Evolutionary conservation across 2,797 vertebrate species (phyloP).

Genomic region (Saxicola maurus): DNA sequence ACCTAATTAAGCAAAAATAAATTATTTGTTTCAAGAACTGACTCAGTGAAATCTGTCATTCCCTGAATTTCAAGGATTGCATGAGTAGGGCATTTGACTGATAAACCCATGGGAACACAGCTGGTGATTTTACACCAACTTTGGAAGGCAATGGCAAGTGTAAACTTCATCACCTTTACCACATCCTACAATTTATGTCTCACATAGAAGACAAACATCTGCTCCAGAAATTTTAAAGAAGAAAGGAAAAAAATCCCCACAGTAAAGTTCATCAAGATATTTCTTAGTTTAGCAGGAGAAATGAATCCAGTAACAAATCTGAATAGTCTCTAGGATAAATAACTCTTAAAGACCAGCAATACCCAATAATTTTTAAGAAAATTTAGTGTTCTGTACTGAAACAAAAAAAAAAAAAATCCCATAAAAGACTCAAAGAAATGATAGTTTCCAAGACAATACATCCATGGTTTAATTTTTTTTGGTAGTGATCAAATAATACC

Average conservation of each 20-base stretch:
- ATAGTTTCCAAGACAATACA: neutral
- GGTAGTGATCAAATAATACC: neutral
- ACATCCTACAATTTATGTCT: conserved; percentile 23
- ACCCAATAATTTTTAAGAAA: neutral
- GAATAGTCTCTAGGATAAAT: neutral
- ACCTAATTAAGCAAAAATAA: conserved; percentile 10
- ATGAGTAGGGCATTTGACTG: neutral
- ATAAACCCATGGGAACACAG: neutral
- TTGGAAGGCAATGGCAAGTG: neutral
- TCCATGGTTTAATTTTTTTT: neutral
- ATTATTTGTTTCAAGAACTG: neutral
- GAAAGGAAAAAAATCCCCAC: neutral
- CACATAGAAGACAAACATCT: conserved; percentile 19
- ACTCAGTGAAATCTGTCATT: neutral
- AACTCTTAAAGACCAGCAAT: neutral
- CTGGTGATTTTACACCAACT: conserved; percentile 13
- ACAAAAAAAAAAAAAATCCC: neutral
- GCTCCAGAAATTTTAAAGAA: neutral
- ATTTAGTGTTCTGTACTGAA: neutral
- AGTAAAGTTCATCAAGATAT: neutral
- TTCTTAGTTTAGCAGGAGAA: neutral
- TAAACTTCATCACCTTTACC: neutral
- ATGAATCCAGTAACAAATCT: neutral
- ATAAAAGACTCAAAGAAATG: neutral
- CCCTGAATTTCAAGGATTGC: neutral